These are phyloP conservation scores for Agrotis segetum DNA, from an alignment of 2,888 invertebrate species.

Conservation along the genomic window DNA sequence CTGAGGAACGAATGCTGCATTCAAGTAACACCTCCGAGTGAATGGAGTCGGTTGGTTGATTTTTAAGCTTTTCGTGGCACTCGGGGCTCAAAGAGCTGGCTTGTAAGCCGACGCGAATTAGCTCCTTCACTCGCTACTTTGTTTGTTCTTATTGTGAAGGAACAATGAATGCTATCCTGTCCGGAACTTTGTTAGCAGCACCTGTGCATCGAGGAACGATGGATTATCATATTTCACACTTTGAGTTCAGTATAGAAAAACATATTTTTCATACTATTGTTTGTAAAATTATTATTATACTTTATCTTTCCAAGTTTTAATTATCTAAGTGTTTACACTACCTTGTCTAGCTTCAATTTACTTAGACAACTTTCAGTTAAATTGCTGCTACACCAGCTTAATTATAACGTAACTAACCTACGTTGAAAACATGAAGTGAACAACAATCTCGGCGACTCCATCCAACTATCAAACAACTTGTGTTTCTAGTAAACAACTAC, in stretches of 20 bases:
- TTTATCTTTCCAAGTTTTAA: too few species aligned
- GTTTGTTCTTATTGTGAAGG: constrained; percentile 61
- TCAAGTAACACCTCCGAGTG: constrained; percentile 72
- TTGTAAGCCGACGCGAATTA: constrained; percentile 73
- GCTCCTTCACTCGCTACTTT: constrained; percentile 63
- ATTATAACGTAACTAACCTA: background rate
- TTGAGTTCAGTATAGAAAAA: constrained; percentile 27
- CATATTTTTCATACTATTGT: too few species aligned
- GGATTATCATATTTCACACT: constrained; percentile 61
- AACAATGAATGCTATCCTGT: constrained; percentile 61
- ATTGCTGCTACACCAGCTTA: background rate
- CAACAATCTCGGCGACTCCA: background rate
- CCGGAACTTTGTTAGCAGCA: constrained; percentile 58
- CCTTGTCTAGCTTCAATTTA: background rate
- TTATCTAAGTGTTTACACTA: background rate
- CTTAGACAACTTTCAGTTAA: background rate
- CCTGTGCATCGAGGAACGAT: constrained; percentile 61
- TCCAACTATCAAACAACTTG: background rate
- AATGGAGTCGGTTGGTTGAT: constrained; percentile 75
- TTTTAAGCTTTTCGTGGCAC: constrained; percentile 70
- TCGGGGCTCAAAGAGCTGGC: constrained; percentile 65
- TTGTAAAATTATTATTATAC: too few species aligned
- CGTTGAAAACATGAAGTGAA: background rate
- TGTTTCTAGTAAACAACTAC: constrained; percentile 6
- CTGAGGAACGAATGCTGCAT: constrained; percentile 71